Base-by-base conservation (phyloP, 2,888 invertebrate genomes). In the Megamerina dolium region DNA sequence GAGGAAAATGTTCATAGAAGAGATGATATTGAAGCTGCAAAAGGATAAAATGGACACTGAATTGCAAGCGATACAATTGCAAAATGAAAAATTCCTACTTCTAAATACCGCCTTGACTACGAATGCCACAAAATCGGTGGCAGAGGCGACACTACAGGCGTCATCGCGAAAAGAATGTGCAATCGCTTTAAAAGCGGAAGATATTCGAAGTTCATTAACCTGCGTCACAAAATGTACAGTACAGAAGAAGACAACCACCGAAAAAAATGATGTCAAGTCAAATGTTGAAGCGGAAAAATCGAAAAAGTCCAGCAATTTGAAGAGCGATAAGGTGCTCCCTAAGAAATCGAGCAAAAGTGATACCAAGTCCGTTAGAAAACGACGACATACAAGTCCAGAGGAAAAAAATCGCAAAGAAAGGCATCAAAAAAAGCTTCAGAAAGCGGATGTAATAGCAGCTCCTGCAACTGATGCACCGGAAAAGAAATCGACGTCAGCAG, bases 31-130 rank as follows among this genome's bases (percentile, higher is more conserved):
- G 17, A 68, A 70, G 43, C 49, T 68, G 19, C 69, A 70, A 43
- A 67, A 64, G 13, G 68, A 69, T 29, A 70, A 67, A 52, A 63
- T 66, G 46, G 63, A 64, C 29, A 52, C 67, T 20, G 70, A 70
- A 41, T 48, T 64, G 46, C 43, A 45, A n/a, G 61, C 58, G 3
- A 57, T 69, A 37, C 65, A 67, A 41, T 32, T 70, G 37, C 69
- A 70, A 52, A 65, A 59, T 49, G 65, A 64, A 20, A 68, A 65
- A 49, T 64, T 66, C 39, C 51, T 68, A 17, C 43, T 70, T 1
- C 48, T 69, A 2, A 68, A 64, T 16, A 54, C 61, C 0, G 58
- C 61, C 1, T 53, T 64, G 37, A 53, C 52, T 8, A 23, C 23
- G 10, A 56, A 51, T 46, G 53, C 52, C 8, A 48, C 49, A 2